Conservation (phyloP, 2,888 invertebrate species). For the Euspilapteryx auroguttella region DNA sequence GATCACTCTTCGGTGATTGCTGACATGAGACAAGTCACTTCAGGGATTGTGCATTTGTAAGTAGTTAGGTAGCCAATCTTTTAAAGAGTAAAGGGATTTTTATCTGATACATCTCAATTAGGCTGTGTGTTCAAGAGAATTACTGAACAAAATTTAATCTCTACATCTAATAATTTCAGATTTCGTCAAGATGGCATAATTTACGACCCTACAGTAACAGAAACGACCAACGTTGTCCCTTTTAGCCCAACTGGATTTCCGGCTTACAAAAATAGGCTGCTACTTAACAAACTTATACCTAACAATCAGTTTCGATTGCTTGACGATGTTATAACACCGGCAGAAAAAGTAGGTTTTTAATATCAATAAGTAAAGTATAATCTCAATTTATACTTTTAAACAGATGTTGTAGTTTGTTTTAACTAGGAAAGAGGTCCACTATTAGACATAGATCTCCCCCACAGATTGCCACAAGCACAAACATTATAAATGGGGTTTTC, state of each 20-base stretch:
- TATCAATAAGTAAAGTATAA: background rate
- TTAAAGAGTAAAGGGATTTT: too few relatives aligned
- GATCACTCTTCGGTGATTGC: constrained; percentile 36
- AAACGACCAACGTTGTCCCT: constrained; percentile 41
- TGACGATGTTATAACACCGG: constrained; percentile 49
- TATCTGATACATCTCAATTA: too few relatives aligned
- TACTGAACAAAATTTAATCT: too few relatives aligned
- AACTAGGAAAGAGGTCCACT: background rate
- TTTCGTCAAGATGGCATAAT: constrained; percentile 70
- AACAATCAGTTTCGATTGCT: constrained; percentile 56
- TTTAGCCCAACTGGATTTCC: constrained; percentile 60
- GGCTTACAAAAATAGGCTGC: constrained; percentile 49
- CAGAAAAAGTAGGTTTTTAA: constrained; percentile 49
- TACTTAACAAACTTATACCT: constrained; percentile 54
- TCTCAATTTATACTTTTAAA: too few relatives aligned
- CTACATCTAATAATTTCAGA: too few relatives aligned
- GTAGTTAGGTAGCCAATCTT: too few relatives aligned
- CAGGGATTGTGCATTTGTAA: constrained; percentile 59
- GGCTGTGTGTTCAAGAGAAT: too few relatives aligned
- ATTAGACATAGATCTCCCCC: too few relatives aligned
- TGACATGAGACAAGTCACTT: constrained; percentile 54
- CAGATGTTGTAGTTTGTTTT: background rate
- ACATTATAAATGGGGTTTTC: too few relatives aligned
- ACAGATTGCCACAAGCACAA: too few relatives aligned
- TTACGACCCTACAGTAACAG: constrained; percentile 11